These are phyloP conservation scores for Galaxea fascicularis DNA, from an alignment of 92 coral and sea anemone genomes.

Conservation along the genomic window DNA sequence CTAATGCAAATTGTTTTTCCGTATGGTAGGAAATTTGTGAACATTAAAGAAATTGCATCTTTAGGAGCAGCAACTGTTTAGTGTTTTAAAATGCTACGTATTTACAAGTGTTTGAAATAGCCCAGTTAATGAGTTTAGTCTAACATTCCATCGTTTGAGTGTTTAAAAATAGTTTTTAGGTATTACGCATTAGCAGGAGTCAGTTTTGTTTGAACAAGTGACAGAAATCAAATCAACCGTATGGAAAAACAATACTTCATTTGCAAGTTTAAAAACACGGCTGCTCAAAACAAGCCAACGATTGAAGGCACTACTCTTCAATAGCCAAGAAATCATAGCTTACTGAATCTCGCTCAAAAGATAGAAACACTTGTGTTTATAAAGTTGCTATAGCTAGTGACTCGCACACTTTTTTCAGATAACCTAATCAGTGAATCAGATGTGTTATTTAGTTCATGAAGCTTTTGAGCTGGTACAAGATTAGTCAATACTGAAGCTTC, in stretches of 20 bases:
- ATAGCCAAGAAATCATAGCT: neutral
- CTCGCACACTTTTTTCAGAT: neutral
- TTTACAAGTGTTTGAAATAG: constrained; percentile 11
- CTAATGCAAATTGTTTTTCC: constrained; percentile 22
- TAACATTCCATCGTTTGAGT: constrained; percentile 19
- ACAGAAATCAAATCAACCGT: constrained; percentile 29
- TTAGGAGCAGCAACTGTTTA: neutral
- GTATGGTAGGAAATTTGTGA: neutral
- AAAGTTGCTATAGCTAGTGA: neutral
- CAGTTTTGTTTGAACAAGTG: constrained; percentile 48
- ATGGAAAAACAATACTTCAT: constrained; percentile 32
- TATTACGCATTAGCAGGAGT: neutral
- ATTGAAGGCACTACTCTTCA: neutral
- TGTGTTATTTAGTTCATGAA: neutral
- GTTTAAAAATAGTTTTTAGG: constrained; percentile 32
- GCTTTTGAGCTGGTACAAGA: constrained; percentile 1
- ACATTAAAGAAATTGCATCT: neutral
- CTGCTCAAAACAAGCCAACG: neutral
- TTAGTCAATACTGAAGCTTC: neutral
- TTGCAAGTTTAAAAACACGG: constrained; percentile 39
- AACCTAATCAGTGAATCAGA: neutral
- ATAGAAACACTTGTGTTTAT: neutral
- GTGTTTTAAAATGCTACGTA: neutral
- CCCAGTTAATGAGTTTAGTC: neutral
- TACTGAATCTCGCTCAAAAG: neutral